phyloP scores from a whole-genome alignment of 2,797 vertebrate genomes.

The Sebastes kiyomatsui region DNA sequence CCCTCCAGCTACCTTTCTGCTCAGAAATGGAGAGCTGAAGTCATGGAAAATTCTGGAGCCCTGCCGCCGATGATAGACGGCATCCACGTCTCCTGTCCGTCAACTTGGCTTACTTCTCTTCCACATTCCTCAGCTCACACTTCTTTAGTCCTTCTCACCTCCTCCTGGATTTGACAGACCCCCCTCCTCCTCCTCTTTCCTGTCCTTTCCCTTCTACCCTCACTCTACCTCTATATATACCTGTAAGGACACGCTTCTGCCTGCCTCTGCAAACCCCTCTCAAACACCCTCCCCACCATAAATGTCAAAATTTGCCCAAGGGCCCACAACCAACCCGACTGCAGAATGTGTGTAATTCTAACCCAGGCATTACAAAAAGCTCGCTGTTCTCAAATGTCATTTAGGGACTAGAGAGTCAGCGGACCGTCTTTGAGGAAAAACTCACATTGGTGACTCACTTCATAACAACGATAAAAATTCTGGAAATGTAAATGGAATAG shows the following conservation, averaged over 20 bases:
- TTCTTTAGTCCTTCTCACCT: constrained; percentile 46
- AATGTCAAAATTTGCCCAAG: constrained; percentile 62
- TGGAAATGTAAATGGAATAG: not conserved
- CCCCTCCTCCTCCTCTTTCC: not conserved
- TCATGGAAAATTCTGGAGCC: constrained; percentile 71
- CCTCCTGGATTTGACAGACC: constrained; percentile 50
- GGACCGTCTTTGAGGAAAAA: not conserved
- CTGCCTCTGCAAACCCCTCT: constrained; percentile 47
- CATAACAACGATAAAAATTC: not conserved
- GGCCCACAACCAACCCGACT: constrained; percentile 7
- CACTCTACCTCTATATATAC: constrained; percentile 16
- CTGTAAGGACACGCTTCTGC: constrained; percentile 60
- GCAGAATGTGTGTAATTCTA: constrained; percentile 51
- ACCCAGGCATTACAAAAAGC: constrained; percentile 19
- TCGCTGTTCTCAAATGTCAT: constrained; percentile 29
- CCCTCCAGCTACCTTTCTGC: constrained; percentile 52
- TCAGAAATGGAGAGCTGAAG: constrained; percentile 50
- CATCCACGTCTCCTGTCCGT: constrained; percentile 56
- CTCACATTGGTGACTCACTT: constrained; percentile 7
- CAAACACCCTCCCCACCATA: constrained; percentile 29
- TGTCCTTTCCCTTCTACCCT: not conserved
- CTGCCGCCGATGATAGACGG: constrained; percentile 63
- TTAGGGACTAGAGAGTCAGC: constrained; percentile 7
- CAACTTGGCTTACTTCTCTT: constrained; percentile 29
- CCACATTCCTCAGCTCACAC: constrained; percentile 61